phyloP scores from a whole-genome alignment of 2,113 vertebrate species.

The Hippolais icterina region DNA sequence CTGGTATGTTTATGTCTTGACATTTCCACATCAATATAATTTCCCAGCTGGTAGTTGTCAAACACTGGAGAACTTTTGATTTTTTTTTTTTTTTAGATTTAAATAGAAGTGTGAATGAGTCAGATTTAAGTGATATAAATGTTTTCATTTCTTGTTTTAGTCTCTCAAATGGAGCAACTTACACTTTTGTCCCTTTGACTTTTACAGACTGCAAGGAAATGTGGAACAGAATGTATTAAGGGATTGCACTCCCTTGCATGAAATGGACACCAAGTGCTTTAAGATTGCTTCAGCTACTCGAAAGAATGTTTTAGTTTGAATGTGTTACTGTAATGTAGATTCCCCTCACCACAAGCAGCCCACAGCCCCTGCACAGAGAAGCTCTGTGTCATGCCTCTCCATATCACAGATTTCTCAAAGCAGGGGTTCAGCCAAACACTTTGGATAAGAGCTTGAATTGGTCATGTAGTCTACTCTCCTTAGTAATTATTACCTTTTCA shows the following conservation, averaged over 20 bases:
- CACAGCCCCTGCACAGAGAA: neutral
- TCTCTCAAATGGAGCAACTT: neutral
- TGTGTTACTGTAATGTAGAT: neutral
- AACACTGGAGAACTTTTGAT: neutral
- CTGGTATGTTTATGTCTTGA: conserved; percentile 42
- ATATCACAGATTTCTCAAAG: neutral
- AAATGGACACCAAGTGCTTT: neutral
- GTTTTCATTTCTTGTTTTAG: neutral
- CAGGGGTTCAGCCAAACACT: neutral
- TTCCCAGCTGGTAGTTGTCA: conserved; percentile 31
- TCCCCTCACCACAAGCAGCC: neutral
- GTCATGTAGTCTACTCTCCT: neutral
- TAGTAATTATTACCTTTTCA: neutral
- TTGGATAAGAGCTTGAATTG: neutral
- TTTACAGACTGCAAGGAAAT: neutral
- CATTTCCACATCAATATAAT: neutral
- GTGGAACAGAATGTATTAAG: neutral
- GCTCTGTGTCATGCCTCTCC: neutral
- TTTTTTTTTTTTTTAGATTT: neutral
- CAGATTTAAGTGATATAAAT: neutral
- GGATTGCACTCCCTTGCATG: neutral
- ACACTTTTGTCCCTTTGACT: neutral
- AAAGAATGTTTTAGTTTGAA: neutral
- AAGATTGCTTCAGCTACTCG: neutral
- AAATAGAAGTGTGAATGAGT: neutral